Conservation (phyloP, 2,113 vertebrate genomes). For the Stegostoma tigrinum region DNA sequence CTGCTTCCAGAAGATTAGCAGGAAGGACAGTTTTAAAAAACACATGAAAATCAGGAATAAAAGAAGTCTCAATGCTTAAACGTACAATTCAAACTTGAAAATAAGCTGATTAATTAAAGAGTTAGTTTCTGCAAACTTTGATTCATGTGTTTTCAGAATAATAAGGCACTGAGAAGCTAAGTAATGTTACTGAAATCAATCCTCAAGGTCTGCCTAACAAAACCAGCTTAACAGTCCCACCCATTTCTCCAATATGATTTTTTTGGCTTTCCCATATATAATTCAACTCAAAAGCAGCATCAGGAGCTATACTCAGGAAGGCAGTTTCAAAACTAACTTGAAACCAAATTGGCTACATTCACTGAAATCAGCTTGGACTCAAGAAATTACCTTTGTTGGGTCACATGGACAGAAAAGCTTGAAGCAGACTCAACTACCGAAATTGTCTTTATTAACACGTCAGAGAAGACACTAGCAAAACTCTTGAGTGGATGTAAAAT, state of each 20-base stretch:
- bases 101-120: background rate
- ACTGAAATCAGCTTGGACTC: no score
- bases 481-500: background rate
- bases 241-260: background rate
- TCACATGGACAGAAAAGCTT: background rate
- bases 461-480: background rate
- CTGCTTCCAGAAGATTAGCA: background rate
- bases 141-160: background rate
- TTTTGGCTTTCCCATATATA: background rate
- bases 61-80: background rate
- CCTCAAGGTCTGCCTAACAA: background rate
- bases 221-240: background rate
- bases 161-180: background rate
- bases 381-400: background rate
- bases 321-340: background rate
- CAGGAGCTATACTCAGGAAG: background rate
- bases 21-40: background rate
- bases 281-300: background rate
- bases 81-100: background rate
- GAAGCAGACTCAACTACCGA: background rate
- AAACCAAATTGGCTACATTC: background rate
- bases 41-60: background rate
- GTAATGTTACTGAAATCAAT: background rate
- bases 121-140: background rate
- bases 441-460: background rate